phyloP scores from a whole-genome alignment of 2,888 invertebrate genomes.

The Sylvicola cinctus region DNA sequence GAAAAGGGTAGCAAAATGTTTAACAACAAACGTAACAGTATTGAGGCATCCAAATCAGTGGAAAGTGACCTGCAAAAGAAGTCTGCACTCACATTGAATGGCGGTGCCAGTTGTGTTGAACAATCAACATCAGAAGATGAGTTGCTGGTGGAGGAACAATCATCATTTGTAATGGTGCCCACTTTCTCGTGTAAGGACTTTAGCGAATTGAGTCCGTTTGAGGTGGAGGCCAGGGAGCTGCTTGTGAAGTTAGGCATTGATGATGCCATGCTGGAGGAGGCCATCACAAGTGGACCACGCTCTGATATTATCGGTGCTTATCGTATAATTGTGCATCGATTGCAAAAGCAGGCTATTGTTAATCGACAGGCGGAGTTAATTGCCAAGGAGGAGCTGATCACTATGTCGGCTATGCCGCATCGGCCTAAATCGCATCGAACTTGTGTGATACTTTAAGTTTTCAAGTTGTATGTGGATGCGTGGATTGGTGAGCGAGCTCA shows the following conservation, averaged over 20 bases:
- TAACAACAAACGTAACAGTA: too few relatives aligned
- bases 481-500: too few relatives aligned
- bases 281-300: slow-evolving; percentile 34
- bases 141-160: slow-evolving; percentile 26
- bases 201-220: slow-evolving; percentile 22
- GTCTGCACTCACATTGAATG: slow-evolving; percentile 6
- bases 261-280: slow-evolving; percentile 32
- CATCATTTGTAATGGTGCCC: slow-evolving; percentile 25
- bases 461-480: too few relatives aligned
- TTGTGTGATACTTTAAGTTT: too few relatives aligned
- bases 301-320: slow-evolving; percentile 49
- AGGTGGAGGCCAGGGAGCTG: slow-evolving; percentile 30
- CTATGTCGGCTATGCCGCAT: too few relatives aligned
- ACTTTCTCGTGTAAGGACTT: slow-evolving; percentile 22
- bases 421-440: too few relatives aligned
- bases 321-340: slow-evolving; percentile 40
- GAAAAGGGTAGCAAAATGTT: slow-evolving; percentile 15
- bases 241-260: slow-evolving; percentile 37
- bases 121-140: slow-evolving; percentile 16
- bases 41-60: too few relatives aligned
- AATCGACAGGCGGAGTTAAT: too few relatives aligned
- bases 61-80: too few relatives aligned
- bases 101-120: slow-evolving; percentile 12
- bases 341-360: slow-evolving; percentile 27
- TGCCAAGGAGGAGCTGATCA: too few relatives aligned